phyloP scores from a whole-genome alignment of 2,888 invertebrate genomes.

The Tetragnatha montana region DNA sequence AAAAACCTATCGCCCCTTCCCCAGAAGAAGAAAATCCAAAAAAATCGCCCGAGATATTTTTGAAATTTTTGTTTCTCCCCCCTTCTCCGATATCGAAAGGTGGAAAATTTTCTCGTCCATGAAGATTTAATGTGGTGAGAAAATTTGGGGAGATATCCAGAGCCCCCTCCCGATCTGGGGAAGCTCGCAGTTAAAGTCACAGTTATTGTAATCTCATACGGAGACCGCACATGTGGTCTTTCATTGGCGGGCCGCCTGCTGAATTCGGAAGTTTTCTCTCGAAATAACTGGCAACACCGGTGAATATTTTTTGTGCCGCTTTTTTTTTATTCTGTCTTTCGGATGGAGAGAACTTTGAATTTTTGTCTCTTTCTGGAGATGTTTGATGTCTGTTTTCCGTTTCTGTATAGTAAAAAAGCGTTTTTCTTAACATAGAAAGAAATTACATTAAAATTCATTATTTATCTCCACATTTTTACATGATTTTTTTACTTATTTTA shows the following conservation, averaged over 20 bases:
- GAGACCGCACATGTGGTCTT: slow-evolving; percentile 38
- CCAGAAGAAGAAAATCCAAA: not conserved
- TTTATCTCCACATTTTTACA: no score
- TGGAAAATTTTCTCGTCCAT: slow-evolving; percentile 57
- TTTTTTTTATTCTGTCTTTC: not conserved
- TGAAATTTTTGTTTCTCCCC: not conserved
- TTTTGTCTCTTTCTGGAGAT: not conserved
- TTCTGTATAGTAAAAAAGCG: no score
- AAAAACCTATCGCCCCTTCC: slow-evolving; percentile 23
- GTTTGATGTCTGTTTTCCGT: no score
- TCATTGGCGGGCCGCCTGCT: slow-evolving; percentile 45
- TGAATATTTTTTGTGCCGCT: slow-evolving; percentile 4
- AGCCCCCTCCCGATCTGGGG: not conserved
- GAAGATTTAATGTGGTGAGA: slow-evolving; percentile 59
- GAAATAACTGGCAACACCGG: slow-evolving; percentile 8
- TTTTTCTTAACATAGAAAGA: no score
- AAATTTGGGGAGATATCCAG: slow-evolving; percentile 40
- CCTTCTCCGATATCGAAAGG: slow-evolving; percentile 41
- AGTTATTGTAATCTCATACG: slow-evolving; percentile 57
- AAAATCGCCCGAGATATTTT: slow-evolving; percentile 4
- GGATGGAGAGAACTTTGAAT: not conserved
- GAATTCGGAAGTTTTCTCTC: slow-evolving; percentile 47
- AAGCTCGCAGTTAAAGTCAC: slow-evolving; percentile 28
- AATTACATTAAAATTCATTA: no score
- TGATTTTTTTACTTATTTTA: no score